Percentiles rank a stretch among this genome's conserved stretches.
Evolutionary conservation across 2,113 vertebrate genomes (phyloP).

Genomic region (Paratilapia polleni): DNA sequence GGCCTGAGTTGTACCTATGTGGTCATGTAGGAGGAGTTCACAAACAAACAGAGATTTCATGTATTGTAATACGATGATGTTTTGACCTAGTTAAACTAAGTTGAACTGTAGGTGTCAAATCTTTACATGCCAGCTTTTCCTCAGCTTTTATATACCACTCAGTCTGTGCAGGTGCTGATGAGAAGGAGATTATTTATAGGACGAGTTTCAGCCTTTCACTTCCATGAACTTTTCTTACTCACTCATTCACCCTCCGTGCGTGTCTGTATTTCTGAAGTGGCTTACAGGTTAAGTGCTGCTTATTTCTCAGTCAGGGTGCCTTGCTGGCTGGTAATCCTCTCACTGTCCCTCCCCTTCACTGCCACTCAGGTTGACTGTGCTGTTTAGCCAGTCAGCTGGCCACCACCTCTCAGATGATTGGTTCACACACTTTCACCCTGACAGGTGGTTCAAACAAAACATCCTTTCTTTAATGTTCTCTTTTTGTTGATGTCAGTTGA

Average conservation of each 20-base stretch:
- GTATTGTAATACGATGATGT: too few species aligned
- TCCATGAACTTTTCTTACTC: background rate
- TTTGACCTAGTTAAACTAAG: too few species aligned
- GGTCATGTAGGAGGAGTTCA: too few species aligned
- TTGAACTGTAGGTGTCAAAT: background rate
- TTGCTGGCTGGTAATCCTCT: constrained; percentile 42
- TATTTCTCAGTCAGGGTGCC: background rate
- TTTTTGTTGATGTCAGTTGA: background rate
- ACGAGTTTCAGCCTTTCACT: background rate
- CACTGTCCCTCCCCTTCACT: background rate
- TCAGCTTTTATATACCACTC: background rate
- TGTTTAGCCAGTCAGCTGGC: background rate
- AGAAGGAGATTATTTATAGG: background rate
- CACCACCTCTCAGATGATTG: background rate
- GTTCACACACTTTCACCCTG: background rate
- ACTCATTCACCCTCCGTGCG: background rate
- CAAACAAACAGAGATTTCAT: too few species aligned
- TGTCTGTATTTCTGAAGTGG: background rate
- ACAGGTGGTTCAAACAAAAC: background rate
- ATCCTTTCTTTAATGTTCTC: background rate
- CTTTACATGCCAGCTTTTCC: background rate
- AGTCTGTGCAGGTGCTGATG: background rate
- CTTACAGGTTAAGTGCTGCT: constrained; percentile 6
- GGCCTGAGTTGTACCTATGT: too few species aligned
- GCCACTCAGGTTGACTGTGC: background rate